phyloP scores from a whole-genome alignment of 2,113 vertebrate species.

The Acanthisitta chloris region DNA sequence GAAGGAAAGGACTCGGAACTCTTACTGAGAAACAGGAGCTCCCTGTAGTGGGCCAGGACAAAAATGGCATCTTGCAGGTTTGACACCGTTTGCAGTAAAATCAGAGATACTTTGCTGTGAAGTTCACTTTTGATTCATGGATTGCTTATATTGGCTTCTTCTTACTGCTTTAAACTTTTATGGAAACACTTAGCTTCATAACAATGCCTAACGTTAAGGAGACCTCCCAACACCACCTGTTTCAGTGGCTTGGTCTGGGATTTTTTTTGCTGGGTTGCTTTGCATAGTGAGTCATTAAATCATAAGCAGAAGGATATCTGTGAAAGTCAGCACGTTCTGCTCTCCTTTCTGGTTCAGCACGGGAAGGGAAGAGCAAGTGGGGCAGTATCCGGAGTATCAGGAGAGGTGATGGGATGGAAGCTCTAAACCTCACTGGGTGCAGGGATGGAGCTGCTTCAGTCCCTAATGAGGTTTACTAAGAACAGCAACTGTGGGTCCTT shows the following conservation, averaged over 20 bases:
- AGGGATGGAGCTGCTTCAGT: fast-evolving
- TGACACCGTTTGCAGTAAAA: neutral
- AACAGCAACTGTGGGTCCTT: neutral
- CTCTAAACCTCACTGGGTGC: fast-evolving
- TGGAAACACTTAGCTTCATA: neutral
- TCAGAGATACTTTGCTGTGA: neutral
- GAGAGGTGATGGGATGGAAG: neutral
- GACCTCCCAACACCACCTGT: neutral
- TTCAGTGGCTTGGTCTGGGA: neutral
- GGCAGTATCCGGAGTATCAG: fast-evolving
- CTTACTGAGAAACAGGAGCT: neutral
- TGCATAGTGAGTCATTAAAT: neutral
- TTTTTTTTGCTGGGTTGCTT: neutral
- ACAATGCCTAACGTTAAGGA: neutral
- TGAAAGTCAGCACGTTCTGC: neutral
- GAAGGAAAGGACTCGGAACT: neutral
- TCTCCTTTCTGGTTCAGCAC: fast-evolving
- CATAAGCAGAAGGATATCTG: neutral
- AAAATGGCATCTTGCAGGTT: neutral
- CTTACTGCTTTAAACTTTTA: neutral
- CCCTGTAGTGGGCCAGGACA: neutral
- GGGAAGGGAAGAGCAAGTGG: fast-evolving
- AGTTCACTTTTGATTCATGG: neutral
- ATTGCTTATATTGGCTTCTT: neutral
- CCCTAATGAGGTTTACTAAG: conserved; percentile 10